These are phyloP conservation scores for Prunella fulvescens DNA, from an alignment of 2,113 vertebrate species.

Conservation along the genomic window DNA sequence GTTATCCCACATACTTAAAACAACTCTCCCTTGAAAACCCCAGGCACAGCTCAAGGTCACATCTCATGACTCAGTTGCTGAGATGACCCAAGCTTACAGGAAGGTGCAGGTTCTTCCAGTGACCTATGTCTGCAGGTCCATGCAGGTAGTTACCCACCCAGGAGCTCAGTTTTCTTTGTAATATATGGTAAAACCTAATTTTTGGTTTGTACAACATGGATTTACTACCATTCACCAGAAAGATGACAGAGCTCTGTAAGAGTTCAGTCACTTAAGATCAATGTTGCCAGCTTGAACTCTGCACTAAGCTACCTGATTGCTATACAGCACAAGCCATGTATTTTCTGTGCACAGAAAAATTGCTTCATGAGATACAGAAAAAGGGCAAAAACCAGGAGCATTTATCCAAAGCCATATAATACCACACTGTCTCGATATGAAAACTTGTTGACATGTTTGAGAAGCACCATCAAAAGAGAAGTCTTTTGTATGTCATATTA, in stretches of 20 bases:
- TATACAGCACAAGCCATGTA: rapidly evolving
- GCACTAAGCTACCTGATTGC: not conserved
- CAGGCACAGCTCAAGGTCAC: not conserved
- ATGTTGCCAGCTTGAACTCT: not conserved
- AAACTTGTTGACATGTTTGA: not conserved
- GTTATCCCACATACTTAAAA: not conserved
- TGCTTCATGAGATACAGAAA: not conserved
- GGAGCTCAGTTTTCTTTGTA: not conserved
- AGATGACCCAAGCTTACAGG: not conserved
- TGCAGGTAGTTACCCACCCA: not conserved
- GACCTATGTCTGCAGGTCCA: not conserved
- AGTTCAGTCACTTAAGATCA: not conserved
- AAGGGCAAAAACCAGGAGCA: not conserved
- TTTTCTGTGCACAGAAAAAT: not conserved
- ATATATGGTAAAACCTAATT: not conserved
- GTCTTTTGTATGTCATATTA: not conserved
- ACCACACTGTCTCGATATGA: not conserved
- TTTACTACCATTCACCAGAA: not conserved
- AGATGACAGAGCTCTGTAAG: not conserved
- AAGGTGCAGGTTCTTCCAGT: not conserved
- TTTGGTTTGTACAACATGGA: not conserved
- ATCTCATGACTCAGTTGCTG: not conserved
- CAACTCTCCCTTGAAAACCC: not conserved
- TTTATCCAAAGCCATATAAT: not conserved
- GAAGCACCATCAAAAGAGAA: not conserved